Percentiles rank a stretch among this genome's conserved stretches.
Evolutionary conservation across 2,113 vertebrate genomes (phyloP).

Genomic region (Gavialis gangeticus): DNA sequence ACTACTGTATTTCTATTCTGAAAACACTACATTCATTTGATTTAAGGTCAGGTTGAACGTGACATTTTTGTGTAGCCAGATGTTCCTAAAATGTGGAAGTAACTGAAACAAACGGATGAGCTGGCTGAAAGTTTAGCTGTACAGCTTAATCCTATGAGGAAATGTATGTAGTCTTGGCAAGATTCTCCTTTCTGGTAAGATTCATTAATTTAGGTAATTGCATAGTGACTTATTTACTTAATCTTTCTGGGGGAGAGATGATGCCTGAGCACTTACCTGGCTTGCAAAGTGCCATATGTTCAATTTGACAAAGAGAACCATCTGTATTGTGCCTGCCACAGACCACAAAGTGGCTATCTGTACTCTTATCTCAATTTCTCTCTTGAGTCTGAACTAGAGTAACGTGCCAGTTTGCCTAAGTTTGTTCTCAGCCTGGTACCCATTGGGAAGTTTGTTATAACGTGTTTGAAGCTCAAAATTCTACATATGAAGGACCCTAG

Average conservation of each 20-base stretch:
- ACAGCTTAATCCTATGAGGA: background rate
- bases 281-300: background rate
- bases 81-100: background rate
- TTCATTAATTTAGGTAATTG: background rate
- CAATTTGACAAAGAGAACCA: background rate
- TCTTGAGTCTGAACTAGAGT: background rate
- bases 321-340: background rate
- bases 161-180: background rate
- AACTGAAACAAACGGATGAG: background rate
- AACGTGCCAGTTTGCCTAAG: background rate
- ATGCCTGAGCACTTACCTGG: background rate
- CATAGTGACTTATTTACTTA: background rate
- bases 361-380: background rate
- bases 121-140: background rate
- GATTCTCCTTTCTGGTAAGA: background rate
- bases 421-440: background rate
- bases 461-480: background rate
- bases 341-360: background rate
- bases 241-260: background rate
- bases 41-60: background rate
- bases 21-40: background rate
- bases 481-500: background rate
- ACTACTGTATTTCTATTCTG: background rate
- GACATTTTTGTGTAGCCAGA: background rate
- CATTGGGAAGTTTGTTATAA: background rate